phyloP scores from a whole-genome alignment of 2,113 vertebrate species.

The Amazona guildingii region DNA sequence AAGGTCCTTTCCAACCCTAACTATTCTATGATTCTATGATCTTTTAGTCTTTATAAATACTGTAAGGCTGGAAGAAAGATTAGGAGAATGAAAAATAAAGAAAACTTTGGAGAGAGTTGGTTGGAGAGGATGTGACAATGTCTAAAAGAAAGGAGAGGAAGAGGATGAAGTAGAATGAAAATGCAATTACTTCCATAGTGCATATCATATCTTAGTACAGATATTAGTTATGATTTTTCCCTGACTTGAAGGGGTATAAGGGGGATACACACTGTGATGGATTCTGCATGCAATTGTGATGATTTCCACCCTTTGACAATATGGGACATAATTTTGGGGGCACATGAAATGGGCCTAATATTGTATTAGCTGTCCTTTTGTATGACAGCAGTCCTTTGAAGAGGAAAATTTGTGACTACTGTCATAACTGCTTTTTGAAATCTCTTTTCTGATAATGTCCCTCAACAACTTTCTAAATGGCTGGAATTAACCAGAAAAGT shows the following conservation, averaged over 20 bases:
- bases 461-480: background rate
- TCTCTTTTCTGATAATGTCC: background rate
- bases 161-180: background rate
- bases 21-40: no score
- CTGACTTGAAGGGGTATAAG: background rate
- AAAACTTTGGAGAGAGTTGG: background rate
- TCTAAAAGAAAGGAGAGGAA: background rate
- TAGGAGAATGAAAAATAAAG: background rate
- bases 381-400: background rate
- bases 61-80: background rate
- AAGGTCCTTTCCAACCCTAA: no score
- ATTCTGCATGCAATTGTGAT: background rate
- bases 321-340: background rate
- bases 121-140: background rate
- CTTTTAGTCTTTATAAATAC: background rate
- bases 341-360: background rate
- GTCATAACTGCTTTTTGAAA: background rate
- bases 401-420: background rate
- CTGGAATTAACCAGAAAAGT: background rate
- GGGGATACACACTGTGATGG: background rate
- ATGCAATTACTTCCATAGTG: background rate
- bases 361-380: background rate
- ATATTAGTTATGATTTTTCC: constrained; percentile 10
- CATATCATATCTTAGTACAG: background rate
- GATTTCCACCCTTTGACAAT: background rate